These are phyloP conservation scores for Uropsilus gracilis DNA, from an alignment of 2,113 vertebrate species.

Conservation along the genomic window DNA sequence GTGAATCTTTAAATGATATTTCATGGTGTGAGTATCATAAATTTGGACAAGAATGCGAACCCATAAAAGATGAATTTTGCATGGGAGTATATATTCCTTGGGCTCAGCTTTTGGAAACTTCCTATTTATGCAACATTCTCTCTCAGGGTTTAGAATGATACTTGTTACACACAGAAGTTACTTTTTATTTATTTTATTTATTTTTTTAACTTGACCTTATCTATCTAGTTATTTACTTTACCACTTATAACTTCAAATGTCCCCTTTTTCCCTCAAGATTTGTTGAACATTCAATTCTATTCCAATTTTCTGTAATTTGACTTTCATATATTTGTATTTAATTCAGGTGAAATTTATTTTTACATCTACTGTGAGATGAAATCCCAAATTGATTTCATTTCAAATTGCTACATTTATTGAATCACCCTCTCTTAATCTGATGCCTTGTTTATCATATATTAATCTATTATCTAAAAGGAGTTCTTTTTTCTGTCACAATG, in stretches of 20 bases:
- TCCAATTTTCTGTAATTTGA: not conserved
- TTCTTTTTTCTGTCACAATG: not conserved
- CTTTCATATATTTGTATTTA: not conserved
- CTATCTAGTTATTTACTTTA: not conserved
- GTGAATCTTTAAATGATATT: not conserved
- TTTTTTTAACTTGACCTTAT: not conserved
- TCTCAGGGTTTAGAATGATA: not conserved
- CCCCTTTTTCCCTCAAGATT: not conserved
- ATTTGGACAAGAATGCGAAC: not conserved
- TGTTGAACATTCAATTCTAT: not conserved
- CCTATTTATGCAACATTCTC: not conserved
- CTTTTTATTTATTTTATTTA: not conserved
- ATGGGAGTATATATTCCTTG: not conserved
- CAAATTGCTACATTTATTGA: not conserved
- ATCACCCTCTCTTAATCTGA: not conserved
- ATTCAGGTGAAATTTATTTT: slow-evolving; percentile 48
- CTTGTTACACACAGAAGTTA: not conserved
- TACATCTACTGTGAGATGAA: not conserved
- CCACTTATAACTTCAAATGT: not conserved
- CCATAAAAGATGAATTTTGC: not conserved
- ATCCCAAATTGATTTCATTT: slow-evolving; percentile 4
- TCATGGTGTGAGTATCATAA: not conserved
- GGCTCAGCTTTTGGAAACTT: not conserved
- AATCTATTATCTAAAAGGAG: not conserved
- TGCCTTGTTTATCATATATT: not conserved